Evolutionary conservation across 2,113 vertebrate species (phyloP), one percentile per base, ranked within the genome.

Genomic region (Lampris megalopsis): DNA sequence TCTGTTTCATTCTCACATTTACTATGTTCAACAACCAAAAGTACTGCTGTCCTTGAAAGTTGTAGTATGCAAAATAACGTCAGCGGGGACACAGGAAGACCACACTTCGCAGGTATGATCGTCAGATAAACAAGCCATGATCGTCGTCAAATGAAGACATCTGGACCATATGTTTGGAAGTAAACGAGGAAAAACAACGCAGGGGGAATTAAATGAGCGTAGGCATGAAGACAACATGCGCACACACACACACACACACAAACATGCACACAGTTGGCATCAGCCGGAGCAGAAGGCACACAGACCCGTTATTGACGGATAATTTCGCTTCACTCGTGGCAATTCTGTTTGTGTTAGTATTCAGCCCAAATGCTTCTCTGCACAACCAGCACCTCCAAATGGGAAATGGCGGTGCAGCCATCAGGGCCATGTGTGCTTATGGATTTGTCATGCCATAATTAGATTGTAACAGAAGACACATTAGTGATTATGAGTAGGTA

Each of bases 131-230:
- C 67, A 68, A 82, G 70, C 75, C 68, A 77, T 80, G 75, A 86
- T 87, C 24, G 9, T 63, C 58, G 59, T n/a, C 64, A 54, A 73
- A 45, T 81, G 66, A 79, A 72, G 41, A 78, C 82, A 84, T 85
- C 84, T 89, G 86, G 82, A 76, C 77, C 64, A 69, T 79, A 75
- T 82, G 84, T 77, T 78, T 56, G 42, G 40, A 72, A 82, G 75
- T 71, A 37, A 84, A 73, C 63, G 0, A 58, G 64, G 71, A 78
- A 75, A 50, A 71, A 58, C 43, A 73, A 61, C 59, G 68, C 75
- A n/a, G 71, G 75, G 47, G 13, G 59, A 72, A 75, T 82, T 63
- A 60, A 69, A 73, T 67, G 71, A 41, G 47, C 35, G 36, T 42
- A 57, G 63, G 66, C 11, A 24, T 24, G 63, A 48, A 75, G 68